A percentile compares a stretch with the other conserved stretches of the same genome.
Conservation (phyloP, 1,140 invertebrate species). For the Tetramorium alpestre region DNA sequence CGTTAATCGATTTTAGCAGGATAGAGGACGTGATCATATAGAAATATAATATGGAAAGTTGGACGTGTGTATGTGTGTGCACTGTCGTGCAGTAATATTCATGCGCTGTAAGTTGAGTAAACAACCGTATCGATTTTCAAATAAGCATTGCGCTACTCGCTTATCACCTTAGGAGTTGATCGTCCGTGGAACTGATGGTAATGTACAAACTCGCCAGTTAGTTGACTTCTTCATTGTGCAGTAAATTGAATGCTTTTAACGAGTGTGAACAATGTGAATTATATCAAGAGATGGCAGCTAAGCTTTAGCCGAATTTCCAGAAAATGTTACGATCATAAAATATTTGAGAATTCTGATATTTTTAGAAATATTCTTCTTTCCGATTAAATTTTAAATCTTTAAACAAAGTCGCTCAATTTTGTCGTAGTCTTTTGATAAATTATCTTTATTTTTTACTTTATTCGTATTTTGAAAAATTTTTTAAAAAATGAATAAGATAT, state of each 20-base stretch:
- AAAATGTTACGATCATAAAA: background rate
- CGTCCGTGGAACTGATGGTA: slow-evolving; percentile 13
- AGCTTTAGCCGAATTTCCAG: slow-evolving; percentile 6
- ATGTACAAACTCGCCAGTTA: slow-evolving; percentile 5
- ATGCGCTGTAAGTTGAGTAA: slow-evolving; percentile 47
- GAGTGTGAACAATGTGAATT: background rate
- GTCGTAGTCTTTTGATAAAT: background rate
- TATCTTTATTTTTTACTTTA: background rate
- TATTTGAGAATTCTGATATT: background rate
- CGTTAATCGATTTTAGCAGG: slow-evolving; percentile 30
- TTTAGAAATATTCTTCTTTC: background rate
- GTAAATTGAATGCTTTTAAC: slow-evolving; percentile 27
- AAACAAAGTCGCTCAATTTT: background rate
- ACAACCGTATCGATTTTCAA: slow-evolving; percentile 57
- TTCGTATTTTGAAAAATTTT: background rate
- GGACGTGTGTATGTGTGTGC: slow-evolving; percentile 22
- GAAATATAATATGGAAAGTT: slow-evolving; percentile 44
- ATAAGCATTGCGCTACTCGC: slow-evolving; percentile 11
- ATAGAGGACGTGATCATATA: slow-evolving; percentile 2
- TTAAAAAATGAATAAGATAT: background rate
- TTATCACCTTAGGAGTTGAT: slow-evolving; percentile 46
- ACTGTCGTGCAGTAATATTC: slow-evolving; percentile 18
- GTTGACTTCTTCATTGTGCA: slow-evolving; percentile 38
- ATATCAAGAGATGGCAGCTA: background rate
- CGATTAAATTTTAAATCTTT: background rate